Base-by-base conservation (phyloP, 2,888 invertebrate genomes). In the Ectropis crepuscularia region DNA sequence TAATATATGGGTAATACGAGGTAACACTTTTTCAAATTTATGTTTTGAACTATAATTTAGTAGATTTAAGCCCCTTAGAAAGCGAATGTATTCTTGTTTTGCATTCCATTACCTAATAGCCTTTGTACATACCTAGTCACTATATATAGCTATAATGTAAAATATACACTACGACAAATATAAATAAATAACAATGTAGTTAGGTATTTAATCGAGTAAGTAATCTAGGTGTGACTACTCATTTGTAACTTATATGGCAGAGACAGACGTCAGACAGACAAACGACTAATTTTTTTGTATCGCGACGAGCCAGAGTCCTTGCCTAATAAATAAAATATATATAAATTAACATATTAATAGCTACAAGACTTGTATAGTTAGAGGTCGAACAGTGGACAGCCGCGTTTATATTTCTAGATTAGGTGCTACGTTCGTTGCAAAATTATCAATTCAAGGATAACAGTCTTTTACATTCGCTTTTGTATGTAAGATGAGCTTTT, bases 321-420 rank as follows among this genome's bases (percentile, higher is more conserved):
- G 79, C 72, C 69, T 76, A 78, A 84, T 84, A 82, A 85, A 87
- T 86, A 83, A 87, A 87, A 86, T 83, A 83, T 80, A 69, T 75
- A 69, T 75, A 78, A 80, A 88, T 89, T 87, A 80, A 73, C 86
- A 89, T 88, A 84, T 86, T 85, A 85, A 86, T 85, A 80, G 86
- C 81, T 79, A 65, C 79, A 79, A 81, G 73, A 28, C 16, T 28
- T 28, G 16, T 75, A 80, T 87, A 87, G 86, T 86, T 85, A 81
- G 88, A 89, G 89, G 89, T 88, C 86, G 80, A 69, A 71, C 70
- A 75, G 83, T 86, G 82, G 87, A 87, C 85, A 82, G 81, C 80
- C 82, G 75, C 75, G 77, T 65, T 75, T 69, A 83, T 78, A 80
- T 80, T 80, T 80, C 80, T 80, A 82, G 83, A 83, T 86, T 85